Conservation (phyloP, 92 coral and sea anemone species). For the Diadumene lineata region DNA sequence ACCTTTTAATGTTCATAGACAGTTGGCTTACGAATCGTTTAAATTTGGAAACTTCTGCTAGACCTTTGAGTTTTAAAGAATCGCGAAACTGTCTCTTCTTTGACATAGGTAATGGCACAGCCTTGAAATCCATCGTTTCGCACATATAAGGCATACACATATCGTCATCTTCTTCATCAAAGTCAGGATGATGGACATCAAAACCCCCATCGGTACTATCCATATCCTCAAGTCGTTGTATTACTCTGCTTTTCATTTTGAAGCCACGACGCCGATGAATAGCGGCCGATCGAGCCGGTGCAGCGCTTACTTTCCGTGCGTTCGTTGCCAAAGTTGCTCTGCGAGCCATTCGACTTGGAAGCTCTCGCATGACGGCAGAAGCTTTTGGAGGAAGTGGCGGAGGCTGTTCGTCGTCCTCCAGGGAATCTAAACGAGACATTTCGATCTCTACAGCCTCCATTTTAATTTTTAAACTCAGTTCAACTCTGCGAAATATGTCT, state of each 20-base stretch:
- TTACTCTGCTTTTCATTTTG: conserved; percentile 24
- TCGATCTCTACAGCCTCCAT: conserved; percentile 28
- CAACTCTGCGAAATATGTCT: too few species aligned
- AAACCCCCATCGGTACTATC: conserved; percentile 17
- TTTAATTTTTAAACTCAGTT: not conserved
- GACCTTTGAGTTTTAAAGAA: conserved; percentile 47
- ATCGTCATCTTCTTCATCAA: conserved; percentile 25
- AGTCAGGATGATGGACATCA: conserved; percentile 23
- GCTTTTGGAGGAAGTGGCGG: conserved; percentile 38
- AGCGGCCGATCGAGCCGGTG: not conserved
- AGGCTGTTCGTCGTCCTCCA: conserved; percentile 21
- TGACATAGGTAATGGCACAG: conserved; percentile 82
- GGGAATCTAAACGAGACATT: not conserved
- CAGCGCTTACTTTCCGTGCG: conserved; percentile 17
- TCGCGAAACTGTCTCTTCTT: conserved; percentile 54
- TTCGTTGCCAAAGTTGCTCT: conserved; percentile 24
- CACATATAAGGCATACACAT: conserved; percentile 31
- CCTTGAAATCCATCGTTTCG: conserved; percentile 70
- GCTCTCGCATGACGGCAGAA: conserved; percentile 34
- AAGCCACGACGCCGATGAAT: conserved; percentile 26
- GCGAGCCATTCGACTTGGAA: conserved; percentile 78
- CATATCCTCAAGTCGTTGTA: conserved; percentile 14
- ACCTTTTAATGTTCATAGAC: conserved; percentile 53
- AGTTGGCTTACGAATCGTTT: conserved; percentile 41
- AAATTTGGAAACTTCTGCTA: conserved; percentile 52